These are phyloP conservation scores for Campoletis sonorensis DNA, from an alignment of 1,140 invertebrate species.

Conservation along the genomic window DNA sequence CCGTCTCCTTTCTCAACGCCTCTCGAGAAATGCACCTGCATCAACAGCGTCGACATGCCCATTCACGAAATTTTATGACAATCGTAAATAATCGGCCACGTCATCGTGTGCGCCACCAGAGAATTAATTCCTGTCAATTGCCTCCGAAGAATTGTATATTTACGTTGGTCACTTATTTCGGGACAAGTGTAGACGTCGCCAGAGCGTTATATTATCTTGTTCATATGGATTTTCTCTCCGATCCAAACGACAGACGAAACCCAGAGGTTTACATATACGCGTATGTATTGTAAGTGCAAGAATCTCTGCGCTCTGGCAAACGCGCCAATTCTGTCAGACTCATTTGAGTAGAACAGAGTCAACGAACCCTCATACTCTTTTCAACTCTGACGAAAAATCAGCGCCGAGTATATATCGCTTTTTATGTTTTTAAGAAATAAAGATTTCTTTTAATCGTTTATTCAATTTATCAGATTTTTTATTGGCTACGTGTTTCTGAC, in stretches of 20 bases:
- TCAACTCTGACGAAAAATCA: neutral
- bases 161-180: slow-evolving; percentile 27
- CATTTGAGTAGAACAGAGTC: slow-evolving; percentile 14
- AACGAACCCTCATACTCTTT: neutral
- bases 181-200: neutral
- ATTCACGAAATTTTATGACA: slow-evolving; percentile 35
- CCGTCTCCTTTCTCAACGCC: neutral
- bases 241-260: neutral
- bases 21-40: neutral
- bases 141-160: slow-evolving; percentile 27
- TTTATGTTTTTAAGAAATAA: neutral
- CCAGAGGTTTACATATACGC: neutral
- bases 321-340: slow-evolving; percentile 26
- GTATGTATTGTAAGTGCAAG: neutral
- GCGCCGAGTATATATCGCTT: neutral
- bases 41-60: slow-evolving; percentile 14
- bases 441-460: neutral
- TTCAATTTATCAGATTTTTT: neutral
- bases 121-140: slow-evolving; percentile 31
- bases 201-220: slow-evolving; percentile 35
- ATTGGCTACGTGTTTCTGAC: neutral
- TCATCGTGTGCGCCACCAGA: neutral
- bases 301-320: slow-evolving; percentile 13
- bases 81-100: slow-evolving; percentile 21
- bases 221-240: neutral